These are phyloP conservation scores for Leistus spinibarbis DNA, from an alignment of 2,888 invertebrate genomes.

Conservation along the genomic window DNA sequence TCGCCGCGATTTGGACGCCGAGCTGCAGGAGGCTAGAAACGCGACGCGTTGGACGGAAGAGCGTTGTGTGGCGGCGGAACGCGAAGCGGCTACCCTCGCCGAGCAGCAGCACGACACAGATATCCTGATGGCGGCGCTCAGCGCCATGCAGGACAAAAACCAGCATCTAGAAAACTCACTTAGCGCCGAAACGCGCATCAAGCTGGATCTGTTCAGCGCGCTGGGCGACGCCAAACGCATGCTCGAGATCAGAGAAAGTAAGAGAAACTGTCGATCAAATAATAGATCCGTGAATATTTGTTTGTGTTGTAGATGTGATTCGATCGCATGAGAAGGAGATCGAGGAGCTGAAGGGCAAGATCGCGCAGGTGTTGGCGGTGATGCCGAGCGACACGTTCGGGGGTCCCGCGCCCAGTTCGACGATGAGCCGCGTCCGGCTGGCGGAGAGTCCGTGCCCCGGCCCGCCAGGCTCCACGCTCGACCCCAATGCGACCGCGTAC, in stretches of 20 bases:
- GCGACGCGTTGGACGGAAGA: constrained; percentile 68
- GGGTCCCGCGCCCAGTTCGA: constrained; percentile 60
- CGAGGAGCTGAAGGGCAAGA: constrained; percentile 85
- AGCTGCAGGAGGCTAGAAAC: constrained; percentile 63
- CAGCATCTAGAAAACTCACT: constrained; percentile 90
- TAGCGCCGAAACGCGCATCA: constrained; percentile 95
- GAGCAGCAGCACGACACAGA: constrained; percentile 68
- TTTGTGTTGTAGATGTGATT: constrained; percentile 67
- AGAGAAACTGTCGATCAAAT: too few species aligned
- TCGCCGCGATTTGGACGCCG: constrained; percentile 67
- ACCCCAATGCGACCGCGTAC: constrained; percentile 91
- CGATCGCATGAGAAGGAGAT: constrained; percentile 89
- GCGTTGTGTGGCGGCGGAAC: constrained; percentile 62
- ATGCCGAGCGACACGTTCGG: constrained; percentile 79
- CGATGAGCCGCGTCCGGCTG: constrained; percentile 67
- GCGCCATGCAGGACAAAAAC: constrained; percentile 88
- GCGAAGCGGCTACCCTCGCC: constrained; percentile 58
- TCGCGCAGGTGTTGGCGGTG: constrained; percentile 92
- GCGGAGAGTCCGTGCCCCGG: constrained; percentile 57
- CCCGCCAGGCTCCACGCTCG: constrained; percentile 65
- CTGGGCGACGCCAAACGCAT: constrained; percentile 93
- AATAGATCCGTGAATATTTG: not conserved
- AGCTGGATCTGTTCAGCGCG: constrained; percentile 96
- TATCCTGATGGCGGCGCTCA: constrained; percentile 78
- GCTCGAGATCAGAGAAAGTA: constrained; percentile 85